Evolutionary conservation across 2,888 invertebrate genomes (phyloP), one percentile per base, ranked within the genome.

Genomic region (Meghimatium bilineatum): DNA sequence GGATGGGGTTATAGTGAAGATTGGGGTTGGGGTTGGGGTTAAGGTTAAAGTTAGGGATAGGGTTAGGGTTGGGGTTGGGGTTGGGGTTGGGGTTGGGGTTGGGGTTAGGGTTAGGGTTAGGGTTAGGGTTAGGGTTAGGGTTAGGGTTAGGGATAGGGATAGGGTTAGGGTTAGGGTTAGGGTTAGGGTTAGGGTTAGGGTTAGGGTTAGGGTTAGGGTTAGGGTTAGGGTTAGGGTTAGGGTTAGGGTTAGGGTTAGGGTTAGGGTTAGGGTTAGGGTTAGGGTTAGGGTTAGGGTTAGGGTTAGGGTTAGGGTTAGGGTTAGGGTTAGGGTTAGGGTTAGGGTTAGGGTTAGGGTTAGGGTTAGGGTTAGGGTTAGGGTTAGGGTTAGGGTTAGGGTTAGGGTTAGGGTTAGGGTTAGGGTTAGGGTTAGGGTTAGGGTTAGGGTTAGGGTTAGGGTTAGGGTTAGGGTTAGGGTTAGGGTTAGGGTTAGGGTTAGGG

Each of bases 341-440:
- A 82, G 86, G 86, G 71, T 71, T 71, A 71, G 71, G 71, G 71
- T 71, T 71, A 71, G 71, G 71, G 71, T 71, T 71, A 71, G 71
- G 71, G 71, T 63, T 66, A 66, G 66, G n/a, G 63, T 63, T 63
- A 63, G 63, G 85, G 82, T 87, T 79, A 74, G 81, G 82, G 84
- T n/a, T n/a, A n/a, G n/a, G n/a, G 81, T 82, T 80, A 84, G 80
- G 83, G 85, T 83, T 80, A 78, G 83, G 85, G 85, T 85, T 77
- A 77, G 83, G 76, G 76, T 80, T 80, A 83, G 77, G 75, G 74
- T 52, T 75, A 44, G 67, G 71, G 17, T 49, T 49, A 17, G 49
- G 49, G 49, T 49, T 49, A 49, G 49, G 49, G 49, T 49, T 49
- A 49, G 49, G 71, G 71, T 71, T 71, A 71, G 71, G 71, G 71